Conservation (phyloP, 2,113 vertebrate genomes). For the Campylomormyrus tamandua region DNA sequence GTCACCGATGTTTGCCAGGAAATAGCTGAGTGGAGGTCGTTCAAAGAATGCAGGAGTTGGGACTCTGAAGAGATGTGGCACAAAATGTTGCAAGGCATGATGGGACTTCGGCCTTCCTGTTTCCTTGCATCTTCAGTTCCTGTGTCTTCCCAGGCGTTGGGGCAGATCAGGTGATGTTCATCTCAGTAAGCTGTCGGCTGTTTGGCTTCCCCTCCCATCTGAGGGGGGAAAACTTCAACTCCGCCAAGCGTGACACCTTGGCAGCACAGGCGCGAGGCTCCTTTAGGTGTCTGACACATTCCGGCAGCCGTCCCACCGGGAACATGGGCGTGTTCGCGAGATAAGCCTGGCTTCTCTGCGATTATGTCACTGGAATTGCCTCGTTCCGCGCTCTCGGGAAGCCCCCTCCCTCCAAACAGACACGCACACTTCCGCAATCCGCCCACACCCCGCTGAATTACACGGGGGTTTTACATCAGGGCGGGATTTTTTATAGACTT, state of each 20-base stretch:
- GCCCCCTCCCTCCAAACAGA: background rate
- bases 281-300: slow-evolving; percentile 41
- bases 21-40: background rate
- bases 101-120: background rate
- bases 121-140: background rate
- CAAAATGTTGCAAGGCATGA: background rate
- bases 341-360: slow-evolving; percentile 47
- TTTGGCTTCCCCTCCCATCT: slow-evolving; percentile 5
- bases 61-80: background rate
- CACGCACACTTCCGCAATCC: slow-evolving; percentile 3
- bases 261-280: slow-evolving; percentile 42
- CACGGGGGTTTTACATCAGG: background rate
- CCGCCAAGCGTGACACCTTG: slow-evolving; percentile 45
- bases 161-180: background rate
- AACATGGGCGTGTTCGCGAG: slow-evolving; percentile 37
- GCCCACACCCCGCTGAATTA: slow-evolving; percentile 15
- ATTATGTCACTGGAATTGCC: slow-evolving; percentile 43
- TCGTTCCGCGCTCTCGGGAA: slow-evolving; percentile 17
- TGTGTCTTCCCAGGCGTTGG: background rate
- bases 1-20: background rate
- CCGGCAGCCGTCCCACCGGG: slow-evolving; percentile 36
- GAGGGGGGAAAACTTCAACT: slow-evolving; percentile 28
- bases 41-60: background rate
- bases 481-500: slow-evolving; percentile 27
- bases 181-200: slow-evolving; percentile 11